Evolutionary conservation across 2,888 invertebrate genomes (phyloP).

Genomic region (Diabrotica balteata): DNA sequence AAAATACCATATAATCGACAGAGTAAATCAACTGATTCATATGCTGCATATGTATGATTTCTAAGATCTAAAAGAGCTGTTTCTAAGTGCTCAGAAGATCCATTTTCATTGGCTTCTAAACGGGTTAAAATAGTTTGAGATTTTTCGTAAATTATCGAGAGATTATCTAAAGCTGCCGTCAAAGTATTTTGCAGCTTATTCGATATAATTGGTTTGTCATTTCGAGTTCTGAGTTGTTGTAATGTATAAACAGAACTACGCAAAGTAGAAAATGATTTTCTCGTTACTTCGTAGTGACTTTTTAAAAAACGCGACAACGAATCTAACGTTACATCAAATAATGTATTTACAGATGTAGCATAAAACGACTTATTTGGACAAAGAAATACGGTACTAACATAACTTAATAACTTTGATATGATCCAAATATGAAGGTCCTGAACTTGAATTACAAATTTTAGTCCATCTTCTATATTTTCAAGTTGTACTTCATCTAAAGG

Average conservation of each 20-base stretch:
- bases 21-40: conserved; percentile 48
- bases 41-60: conserved; percentile 44
- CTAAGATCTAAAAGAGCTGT: conserved; percentile 40
- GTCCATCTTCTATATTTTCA: conserved; percentile 19
- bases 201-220: conserved; percentile 25
- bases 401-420: conserved; percentile 43
- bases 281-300: conserved; percentile 26
- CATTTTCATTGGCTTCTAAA: conserved; percentile 29
- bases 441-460: conserved; percentile 24
- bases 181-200: conserved; percentile 42
- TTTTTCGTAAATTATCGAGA: conserved; percentile 45
- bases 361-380: conserved; percentile 12
- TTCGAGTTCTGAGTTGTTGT: conserved; percentile 29
- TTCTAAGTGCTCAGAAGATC: conserved; percentile 31
- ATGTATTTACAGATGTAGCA: conserved; percentile 5
- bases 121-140: conserved; percentile 37
- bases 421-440: conserved; percentile 41
- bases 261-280: conserved; percentile 39
- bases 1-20: conserved; percentile 45
- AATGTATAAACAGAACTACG: conserved; percentile 35
- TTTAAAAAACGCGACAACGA: conserved; percentile 24
- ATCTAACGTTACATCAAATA: conserved; percentile 34
- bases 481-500: conserved; percentile 15
- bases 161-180: conserved; percentile 40
- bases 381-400: conserved; percentile 38